Base-by-base conservation (phyloP, 2,113 vertebrate genomes). In the Pygoscelis adeliae region DNA sequence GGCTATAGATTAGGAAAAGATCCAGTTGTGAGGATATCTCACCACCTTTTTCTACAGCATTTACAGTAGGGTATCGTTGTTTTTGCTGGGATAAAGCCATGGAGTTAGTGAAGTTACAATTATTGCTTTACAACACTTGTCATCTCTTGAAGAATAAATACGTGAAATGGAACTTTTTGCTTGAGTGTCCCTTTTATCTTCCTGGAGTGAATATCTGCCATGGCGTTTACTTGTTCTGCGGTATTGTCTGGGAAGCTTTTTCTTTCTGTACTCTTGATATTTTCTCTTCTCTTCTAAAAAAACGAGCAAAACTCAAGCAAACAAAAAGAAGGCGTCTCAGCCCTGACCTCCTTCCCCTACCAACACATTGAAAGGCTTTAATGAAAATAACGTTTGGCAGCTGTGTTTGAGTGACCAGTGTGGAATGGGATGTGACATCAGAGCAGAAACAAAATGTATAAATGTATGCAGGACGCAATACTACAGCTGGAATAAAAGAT, bases 331-430 rank as follows among this genome's bases (percentile, higher is more conserved):
- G 71, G 87, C 49, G 22, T 61, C 62, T 58, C 87, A 72, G 40
- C 71, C 30, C 87, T 85, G 89, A 95, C 92, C 79, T 89, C 52
- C n/a, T 74, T 91, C 77, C 53, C 29, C 76, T 65, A 77, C 92
- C 87, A 93, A 91, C 76, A 30, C 65, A 73, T 36, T 95, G 94
- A 94, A 95, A 93, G 95, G 74, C 94, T 97, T 93, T 98, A 97
- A 97, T 97, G 96, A 96, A 97, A 97, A 98, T 97, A 81, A 93
- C 90, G 96, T 87, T 89, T 96, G 95, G 89, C 97, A 97, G 94
- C 94, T 95, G 77, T 94, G 85, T 96, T 93, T 97, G 92, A 93
- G 95, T 77, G 91, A 74, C 96, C 87, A 85, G 4, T 50, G 80
- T 36, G 62, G 91, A 90, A 95, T 78, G 86, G 89, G 88, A 95